These are phyloP conservation scores for Gorsachius goisagi DNA, from an alignment of 2,113 vertebrate species.

Conservation along the genomic window DNA sequence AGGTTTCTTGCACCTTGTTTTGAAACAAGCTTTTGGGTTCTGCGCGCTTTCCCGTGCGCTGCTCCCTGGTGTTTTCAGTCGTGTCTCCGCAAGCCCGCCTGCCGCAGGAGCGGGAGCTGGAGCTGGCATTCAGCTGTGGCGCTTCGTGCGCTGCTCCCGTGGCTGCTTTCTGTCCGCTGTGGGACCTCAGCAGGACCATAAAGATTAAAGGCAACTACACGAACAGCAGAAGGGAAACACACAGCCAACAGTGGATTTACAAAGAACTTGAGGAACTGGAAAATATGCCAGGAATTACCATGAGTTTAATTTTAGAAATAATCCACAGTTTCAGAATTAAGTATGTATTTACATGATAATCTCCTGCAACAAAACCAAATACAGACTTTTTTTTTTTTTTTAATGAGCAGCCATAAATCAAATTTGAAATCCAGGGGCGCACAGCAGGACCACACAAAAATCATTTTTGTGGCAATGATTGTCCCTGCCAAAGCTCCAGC, in stretches of 20 bases:
- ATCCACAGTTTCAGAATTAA: slow-evolving; percentile 9
- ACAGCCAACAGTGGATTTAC: slow-evolving; percentile 5
- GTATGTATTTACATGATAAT: not conserved
- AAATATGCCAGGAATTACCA: slow-evolving; percentile 25
- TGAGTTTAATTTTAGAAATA: slow-evolving; percentile 39
- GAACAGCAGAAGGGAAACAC: not conserved
- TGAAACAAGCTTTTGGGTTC: not conserved
- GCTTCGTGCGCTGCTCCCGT: not conserved
- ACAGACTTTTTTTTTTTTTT: not conserved
- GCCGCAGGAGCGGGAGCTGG: not conserved
- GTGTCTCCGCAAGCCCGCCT: not conserved
- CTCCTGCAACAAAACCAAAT: not conserved
- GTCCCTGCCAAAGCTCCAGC: not conserved
- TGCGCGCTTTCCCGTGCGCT: not conserved
- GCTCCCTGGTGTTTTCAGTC: not conserved
- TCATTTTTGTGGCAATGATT: slow-evolving; percentile 13
- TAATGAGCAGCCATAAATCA: not conserved
- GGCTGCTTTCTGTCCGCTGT: not conserved
- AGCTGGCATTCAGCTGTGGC: not conserved
- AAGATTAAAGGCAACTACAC: slow-evolving; percentile 9
- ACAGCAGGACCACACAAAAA: slow-evolving; percentile 52
- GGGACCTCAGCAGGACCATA: slow-evolving; percentile 3
- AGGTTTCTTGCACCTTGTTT: not conserved
- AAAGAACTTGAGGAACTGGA: slow-evolving; percentile 37
- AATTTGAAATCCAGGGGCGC: not conserved